These are phyloP conservation scores for Lophotis ruficrista DNA, from an alignment of 2,113 vertebrate species.

Conservation along the genomic window DNA sequence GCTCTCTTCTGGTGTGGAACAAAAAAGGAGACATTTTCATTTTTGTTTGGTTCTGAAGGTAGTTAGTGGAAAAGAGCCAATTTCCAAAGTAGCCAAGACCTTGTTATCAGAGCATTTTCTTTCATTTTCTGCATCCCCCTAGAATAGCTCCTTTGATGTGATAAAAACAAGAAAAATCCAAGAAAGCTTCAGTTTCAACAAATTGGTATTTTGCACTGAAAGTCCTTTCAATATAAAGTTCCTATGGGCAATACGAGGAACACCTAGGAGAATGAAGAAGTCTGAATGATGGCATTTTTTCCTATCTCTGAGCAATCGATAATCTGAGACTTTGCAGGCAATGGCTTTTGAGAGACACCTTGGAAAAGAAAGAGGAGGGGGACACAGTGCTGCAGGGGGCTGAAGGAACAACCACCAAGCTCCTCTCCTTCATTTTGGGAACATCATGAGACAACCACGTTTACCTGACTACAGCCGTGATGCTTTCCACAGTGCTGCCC, in stretches of 20 bases:
- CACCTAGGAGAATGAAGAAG: not conserved
- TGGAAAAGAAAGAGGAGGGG: not conserved
- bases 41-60: not conserved
- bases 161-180: not conserved
- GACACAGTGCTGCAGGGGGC: rapidly evolving
- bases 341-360: not conserved
- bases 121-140: not conserved
- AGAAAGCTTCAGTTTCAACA: not conserved
- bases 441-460: not conserved
- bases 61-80: not conserved
- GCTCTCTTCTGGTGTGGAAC: not conserved
- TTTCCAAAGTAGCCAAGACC: not conserved
- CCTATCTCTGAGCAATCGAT: not conserved
- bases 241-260: not conserved
- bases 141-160: not conserved
- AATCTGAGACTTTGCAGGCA: not conserved
- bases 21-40: not conserved
- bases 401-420: not conserved
- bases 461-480: not conserved
- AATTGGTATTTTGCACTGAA: not conserved
- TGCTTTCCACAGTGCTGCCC: not conserved
- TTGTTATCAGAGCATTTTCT: constrained; percentile 14
- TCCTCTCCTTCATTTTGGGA: not conserved
- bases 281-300: not conserved
- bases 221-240: not conserved